Conservation (phyloP, 2,113 vertebrate species). For the Anarhynchus alexandrinus region DNA sequence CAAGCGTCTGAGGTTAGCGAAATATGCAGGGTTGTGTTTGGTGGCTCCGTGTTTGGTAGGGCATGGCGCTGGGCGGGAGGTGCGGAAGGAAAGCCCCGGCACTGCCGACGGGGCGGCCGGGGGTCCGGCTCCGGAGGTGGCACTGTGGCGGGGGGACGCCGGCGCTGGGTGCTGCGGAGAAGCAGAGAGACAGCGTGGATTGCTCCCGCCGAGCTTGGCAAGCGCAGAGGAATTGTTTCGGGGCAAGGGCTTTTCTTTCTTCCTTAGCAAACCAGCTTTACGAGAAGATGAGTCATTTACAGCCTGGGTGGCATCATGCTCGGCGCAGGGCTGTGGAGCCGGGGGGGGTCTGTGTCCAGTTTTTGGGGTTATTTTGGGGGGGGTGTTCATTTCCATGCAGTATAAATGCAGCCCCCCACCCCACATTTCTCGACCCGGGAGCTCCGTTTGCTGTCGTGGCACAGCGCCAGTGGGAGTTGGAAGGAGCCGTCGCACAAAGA, state of each 20-base stretch:
- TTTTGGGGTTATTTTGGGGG: rapidly evolving
- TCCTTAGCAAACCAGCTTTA: background rate
- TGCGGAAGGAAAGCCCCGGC: background rate
- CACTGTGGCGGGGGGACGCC: rapidly evolving
- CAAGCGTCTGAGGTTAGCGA: background rate
- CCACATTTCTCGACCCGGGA: rapidly evolving
- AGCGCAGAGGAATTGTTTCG: background rate
- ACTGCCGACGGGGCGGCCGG: background rate
- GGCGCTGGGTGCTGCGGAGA: background rate
- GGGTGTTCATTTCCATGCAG: background rate
- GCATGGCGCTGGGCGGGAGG: rapidly evolving
- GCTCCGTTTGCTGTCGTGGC: background rate
- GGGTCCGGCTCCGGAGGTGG: background rate
- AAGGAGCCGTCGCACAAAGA: background rate
- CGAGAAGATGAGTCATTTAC: background rate
- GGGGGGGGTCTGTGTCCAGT: background rate
- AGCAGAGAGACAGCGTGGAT: background rate
- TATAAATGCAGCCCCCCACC: rapidly evolving
- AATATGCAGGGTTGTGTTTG: background rate
- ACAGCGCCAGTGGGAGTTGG: background rate
- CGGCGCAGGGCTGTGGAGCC: rapidly evolving
- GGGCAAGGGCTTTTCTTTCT: background rate
- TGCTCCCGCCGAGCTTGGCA: background rate
- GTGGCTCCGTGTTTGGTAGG: background rate
- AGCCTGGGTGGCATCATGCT: constrained; percentile 10